These are phyloP conservation scores for Poecile montanus DNA, from an alignment of 2,797 vertebrate species.

Conservation along the genomic window DNA sequence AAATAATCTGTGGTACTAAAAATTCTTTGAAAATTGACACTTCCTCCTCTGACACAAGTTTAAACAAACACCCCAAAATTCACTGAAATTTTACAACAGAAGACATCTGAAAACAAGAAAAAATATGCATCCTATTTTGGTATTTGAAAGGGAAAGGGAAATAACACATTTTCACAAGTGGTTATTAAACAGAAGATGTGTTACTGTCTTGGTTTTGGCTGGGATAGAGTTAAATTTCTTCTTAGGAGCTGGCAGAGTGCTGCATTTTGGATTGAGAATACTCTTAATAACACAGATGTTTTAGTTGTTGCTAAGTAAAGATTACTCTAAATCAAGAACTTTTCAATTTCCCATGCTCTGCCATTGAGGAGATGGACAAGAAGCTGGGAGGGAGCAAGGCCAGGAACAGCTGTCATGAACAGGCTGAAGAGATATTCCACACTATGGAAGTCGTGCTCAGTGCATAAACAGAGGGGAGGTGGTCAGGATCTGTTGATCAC, in stretches of 20 bases:
- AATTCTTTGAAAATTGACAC: not conserved
- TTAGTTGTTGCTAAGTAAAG: conserved; percentile 6
- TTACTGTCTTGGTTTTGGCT: not conserved
- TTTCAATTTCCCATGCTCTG: not conserved
- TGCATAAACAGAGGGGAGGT: not conserved
- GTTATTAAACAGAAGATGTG: not conserved
- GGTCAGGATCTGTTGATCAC: not conserved
- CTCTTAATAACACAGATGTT: not conserved
- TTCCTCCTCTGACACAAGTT: not conserved
- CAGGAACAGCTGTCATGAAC: not conserved
- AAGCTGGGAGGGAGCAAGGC: not conserved
- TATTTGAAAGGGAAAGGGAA: not conserved
- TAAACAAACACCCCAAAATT: not conserved
- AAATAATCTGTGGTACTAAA: not conserved
- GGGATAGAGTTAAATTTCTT: not conserved
- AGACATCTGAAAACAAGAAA: not conserved
- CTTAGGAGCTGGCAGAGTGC: not conserved
- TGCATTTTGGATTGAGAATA: not conserved
- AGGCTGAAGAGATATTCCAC: not conserved
- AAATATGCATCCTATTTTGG: not conserved
- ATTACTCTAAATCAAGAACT: not conserved
- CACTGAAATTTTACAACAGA: not conserved
- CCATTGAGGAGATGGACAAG: not conserved
- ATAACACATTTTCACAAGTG: not conserved
- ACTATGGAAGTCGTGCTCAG: not conserved